Evolutionary conservation across 1,140 invertebrate species (phyloP), one percentile per base, ranked within the genome.

Genomic region (Drosophila ficusphila): DNA sequence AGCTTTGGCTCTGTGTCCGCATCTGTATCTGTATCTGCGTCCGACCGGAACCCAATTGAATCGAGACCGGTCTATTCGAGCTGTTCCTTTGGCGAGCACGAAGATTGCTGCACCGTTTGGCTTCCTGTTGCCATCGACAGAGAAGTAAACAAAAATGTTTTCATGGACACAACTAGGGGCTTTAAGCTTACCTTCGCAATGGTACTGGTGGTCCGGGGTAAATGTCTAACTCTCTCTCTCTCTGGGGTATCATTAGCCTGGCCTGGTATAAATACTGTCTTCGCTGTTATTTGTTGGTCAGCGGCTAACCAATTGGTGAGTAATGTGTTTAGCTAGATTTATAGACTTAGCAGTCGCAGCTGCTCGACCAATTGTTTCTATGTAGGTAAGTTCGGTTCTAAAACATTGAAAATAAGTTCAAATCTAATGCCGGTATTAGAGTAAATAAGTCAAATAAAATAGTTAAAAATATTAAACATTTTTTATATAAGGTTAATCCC

Each of bases 141-240:
- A 54, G 9, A 38, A 61, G 56, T 68, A 76, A 81, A 88, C 75
- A 74, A 62, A 78, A 88, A 56, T 88, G 68, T 77, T 58, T 83
- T 67, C 53, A 72, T 53, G 47, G 46, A 71, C 54, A 52, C 69
- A 47, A 39, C 33, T 21, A 18, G 12, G 34, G 9, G 19, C 21
- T 14, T 23, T 14, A 25, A 44, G 21, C 19, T 23, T 23, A 44
- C 41, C n/a, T 8, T 21, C 1, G n/a, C 39, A 14, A 3, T 4
- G 7, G 1, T 12, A 8, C 12, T n/a, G n/a, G 1, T 8, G 19
- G n/a, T 2, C 0, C 8, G 5, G 39, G 11, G 39, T 6, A n/a
- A 11, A 21, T 41, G n/a, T 42, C 23, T 57, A 34, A 16, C 58
- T 34, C 36, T 54, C 71, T 57, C 58, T 34, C 36, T 54, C 71